Evolutionary conservation across 2,888 invertebrate species (phyloP).

Genomic region (Mactromeris polynyma): DNA sequence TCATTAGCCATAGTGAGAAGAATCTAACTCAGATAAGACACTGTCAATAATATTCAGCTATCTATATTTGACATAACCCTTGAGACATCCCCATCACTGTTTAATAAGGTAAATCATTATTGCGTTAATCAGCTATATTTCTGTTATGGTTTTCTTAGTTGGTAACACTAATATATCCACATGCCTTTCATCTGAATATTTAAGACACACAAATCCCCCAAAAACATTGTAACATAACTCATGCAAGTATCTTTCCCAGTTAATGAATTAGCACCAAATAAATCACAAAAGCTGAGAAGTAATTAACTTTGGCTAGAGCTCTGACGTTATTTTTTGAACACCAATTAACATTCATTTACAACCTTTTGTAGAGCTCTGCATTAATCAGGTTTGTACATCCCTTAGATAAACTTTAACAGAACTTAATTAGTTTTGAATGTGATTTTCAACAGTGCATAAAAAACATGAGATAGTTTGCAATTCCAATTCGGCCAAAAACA

Average conservation of each 20-base stretch:
- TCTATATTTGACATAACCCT: not conserved
- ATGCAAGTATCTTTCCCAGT: not conserved
- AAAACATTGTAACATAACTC: not conserved
- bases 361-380: too few species aligned
- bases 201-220: not conserved
- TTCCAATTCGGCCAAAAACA: too few species aligned
- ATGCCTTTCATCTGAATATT: too few species aligned
- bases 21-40: not conserved
- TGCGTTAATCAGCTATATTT: not conserved
- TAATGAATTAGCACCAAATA: not conserved
- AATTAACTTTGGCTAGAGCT: not conserved
- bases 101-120: not conserved
- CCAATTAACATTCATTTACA: too few species aligned
- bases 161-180: too few species aligned
- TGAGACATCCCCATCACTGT: not conserved
- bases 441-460: too few species aligned
- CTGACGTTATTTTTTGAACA: not conserved
- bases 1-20: not conserved
- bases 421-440: too few species aligned
- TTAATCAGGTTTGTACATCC: too few species aligned
- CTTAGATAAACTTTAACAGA: too few species aligned
- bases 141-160: too few species aligned
- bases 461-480: too few species aligned
- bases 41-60: not conserved
- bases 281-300: not conserved